Conservation (phyloP, 1,140 invertebrate genomes). For the Scaptomyza pallida region DNA sequence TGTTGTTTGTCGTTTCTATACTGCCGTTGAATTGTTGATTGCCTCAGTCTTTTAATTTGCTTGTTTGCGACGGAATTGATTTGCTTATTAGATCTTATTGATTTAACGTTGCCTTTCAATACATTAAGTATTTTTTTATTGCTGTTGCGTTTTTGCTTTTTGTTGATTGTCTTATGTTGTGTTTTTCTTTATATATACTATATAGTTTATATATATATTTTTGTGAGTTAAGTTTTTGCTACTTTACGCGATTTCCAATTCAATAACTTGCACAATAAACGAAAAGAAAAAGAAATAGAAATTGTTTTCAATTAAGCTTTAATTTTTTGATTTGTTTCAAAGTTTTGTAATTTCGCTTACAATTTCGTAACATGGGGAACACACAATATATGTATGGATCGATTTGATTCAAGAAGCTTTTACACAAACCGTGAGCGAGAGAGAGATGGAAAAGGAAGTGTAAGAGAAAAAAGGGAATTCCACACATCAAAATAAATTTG, state of each 20-base stretch:
- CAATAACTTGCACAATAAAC: slow-evolving; percentile 76
- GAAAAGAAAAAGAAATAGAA: slow-evolving; percentile 82
- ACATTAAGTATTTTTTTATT: slow-evolving; percentile 12
- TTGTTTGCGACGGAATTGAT: slow-evolving; percentile 58
- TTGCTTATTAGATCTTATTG: slow-evolving; percentile 18
- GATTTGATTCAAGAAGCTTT: slow-evolving; percentile 31
- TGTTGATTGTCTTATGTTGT: slow-evolving; percentile 10
- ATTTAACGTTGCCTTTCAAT: slow-evolving; percentile 17
- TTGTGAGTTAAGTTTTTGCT: slow-evolving; percentile 38
- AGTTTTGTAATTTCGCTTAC: slow-evolving; percentile 24
- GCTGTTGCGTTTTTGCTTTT: neutral
- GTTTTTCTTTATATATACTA: neutral
- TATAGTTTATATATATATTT: neutral
- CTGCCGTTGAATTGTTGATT: slow-evolving; percentile 29
- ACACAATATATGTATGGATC: slow-evolving; percentile 15
- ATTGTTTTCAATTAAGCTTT: slow-evolving; percentile 66
- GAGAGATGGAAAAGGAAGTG: neutral
- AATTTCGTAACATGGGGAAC: slow-evolving; percentile 37
- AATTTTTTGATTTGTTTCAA: slow-evolving; percentile 37
- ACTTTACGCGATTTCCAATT: slow-evolving; percentile 69
- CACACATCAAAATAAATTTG: neutral
- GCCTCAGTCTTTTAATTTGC: slow-evolving; percentile 63
- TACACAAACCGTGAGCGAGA: slow-evolving; percentile 22
- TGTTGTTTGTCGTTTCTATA: neutral
- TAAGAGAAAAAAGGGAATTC: neutral